phyloP scores from a whole-genome alignment of 2,888 invertebrate species.

The Drosophila niveifrons region DNA sequence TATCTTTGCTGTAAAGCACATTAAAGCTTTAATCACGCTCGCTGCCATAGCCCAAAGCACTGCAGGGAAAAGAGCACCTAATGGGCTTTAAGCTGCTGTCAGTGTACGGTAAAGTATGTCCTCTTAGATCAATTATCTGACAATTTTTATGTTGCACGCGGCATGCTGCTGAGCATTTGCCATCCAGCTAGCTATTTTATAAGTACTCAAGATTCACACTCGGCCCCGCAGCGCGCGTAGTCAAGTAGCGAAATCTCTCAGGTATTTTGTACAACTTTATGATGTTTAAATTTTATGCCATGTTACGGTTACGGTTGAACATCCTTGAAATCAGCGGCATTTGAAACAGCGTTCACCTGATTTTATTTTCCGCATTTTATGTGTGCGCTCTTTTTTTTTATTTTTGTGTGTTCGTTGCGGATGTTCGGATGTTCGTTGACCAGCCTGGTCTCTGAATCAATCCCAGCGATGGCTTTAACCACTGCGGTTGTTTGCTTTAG shows the following conservation, averaged over 20 bases:
- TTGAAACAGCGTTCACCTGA: conserved; percentile 27
- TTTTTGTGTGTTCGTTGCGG: not conserved
- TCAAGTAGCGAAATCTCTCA: conserved; percentile 35
- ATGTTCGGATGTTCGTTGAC: not conserved
- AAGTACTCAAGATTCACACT: conserved; percentile 1
- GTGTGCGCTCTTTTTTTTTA: not conserved
- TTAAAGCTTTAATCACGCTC: not conserved
- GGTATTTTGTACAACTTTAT: conserved; percentile 61
- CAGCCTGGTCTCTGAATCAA: conserved; percentile 28
- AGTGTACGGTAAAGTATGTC: conserved; percentile 7
- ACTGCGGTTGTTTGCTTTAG: conserved; percentile 57
- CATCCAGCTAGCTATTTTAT: not conserved
- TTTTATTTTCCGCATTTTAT: conserved; percentile 32
- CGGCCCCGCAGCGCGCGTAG: not conserved
- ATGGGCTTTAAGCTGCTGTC: conserved; percentile 4
- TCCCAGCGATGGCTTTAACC: conserved; percentile 31
- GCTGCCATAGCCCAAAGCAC: not conserved
- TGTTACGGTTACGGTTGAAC: conserved; percentile 45
- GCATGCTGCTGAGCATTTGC: conserved; percentile 8
- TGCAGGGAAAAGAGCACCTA: not conserved
- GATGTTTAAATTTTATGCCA: conserved; percentile 58
- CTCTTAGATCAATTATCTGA: conserved; percentile 43
- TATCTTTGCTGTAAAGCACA: not conserved
- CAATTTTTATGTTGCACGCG: conserved; percentile 38
- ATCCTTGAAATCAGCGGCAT: conserved; percentile 27